Evolutionary conservation across 2,797 vertebrate genomes (phyloP).

Genomic region (Brotula barbata): DNA sequence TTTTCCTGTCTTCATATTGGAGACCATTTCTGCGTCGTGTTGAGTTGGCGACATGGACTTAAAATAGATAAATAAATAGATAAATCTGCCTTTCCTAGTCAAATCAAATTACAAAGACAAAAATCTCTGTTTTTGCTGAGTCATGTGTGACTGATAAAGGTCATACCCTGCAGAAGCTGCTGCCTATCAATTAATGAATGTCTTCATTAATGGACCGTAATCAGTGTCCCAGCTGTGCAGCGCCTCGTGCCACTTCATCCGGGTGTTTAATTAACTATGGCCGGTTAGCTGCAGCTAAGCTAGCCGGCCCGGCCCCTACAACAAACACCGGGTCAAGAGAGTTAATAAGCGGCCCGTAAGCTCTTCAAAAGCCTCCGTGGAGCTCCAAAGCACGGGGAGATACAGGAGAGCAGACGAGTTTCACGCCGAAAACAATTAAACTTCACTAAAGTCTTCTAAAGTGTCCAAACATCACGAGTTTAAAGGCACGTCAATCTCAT

Average conservation of each 20-base stretch:
- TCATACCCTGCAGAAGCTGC: conserved; percentile 35
- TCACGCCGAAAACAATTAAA: conserved; percentile 6
- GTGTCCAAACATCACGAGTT: not conserved
- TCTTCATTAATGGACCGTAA: conserved; percentile 46
- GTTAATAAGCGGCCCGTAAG: conserved; percentile 61
- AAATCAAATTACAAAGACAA: too few relatives aligned
- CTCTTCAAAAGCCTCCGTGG: conserved; percentile 28
- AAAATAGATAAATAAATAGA: too few relatives aligned
- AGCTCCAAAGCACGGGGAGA: conserved; percentile 14
- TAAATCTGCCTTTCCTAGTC: too few relatives aligned
- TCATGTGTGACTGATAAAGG: conserved; percentile 15
- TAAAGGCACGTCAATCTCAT: not conserved
- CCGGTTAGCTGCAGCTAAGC: conserved; percentile 61
- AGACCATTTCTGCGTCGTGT: too few relatives aligned
- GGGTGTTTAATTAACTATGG: conserved; percentile 62
- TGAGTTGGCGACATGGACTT: too few relatives aligned
- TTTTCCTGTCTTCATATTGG: too few relatives aligned
- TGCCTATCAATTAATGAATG: conserved; percentile 7
- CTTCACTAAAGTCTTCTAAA: conserved; percentile 25
- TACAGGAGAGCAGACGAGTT: conserved; percentile 5
- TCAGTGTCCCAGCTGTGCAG: conserved; percentile 64
- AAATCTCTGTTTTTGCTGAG: too few relatives aligned
- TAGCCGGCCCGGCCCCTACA: conserved; percentile 36
- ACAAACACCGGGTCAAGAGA: conserved; percentile 53
- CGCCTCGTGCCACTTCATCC: conserved; percentile 58